Base-by-base conservation (phyloP, 2,113 vertebrate genomes). In the Albula glossodonta region DNA sequence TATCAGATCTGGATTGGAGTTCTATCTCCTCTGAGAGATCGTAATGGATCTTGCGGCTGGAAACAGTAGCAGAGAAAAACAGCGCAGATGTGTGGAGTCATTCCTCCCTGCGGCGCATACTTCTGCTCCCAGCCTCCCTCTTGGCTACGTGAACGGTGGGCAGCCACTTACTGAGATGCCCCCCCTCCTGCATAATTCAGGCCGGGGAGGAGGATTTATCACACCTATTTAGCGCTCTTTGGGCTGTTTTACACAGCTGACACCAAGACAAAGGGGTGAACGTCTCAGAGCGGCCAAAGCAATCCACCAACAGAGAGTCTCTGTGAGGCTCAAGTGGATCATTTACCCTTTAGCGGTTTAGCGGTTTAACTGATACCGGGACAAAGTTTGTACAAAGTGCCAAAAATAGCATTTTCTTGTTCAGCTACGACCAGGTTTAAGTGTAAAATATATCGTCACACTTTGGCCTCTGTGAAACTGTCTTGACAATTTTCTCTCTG, bases 71-170 rank as follows among this genome's bases (percentile, higher is more conserved):
- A 81, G 49, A 2, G 19, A 41, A 41, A 41, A 41, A 10, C 51
- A 51, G 0, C 3, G 9, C 53, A 48, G n/a, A 41, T 22, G 60
- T 22, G 60, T 22, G 15, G 60, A 15, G 15, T 82, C 53, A 63
- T 31, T 31, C 0, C 78, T 85, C 56, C 49, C 56, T 25, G 3
- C 2, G 19, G 63, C 25, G 19, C 51, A 22, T 57, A 51, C 17
- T 85, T 66, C 78, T 86, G 13, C 0, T 51, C 56, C 70, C 81
- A 78, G 48, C 86, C 83, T 91, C 87, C 88, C 86, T 90, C 84
- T 85, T 84, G 66, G 77, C 70, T 81, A 56, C 19, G 56, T 63
- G 78, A 17, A 17, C 19, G 41, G 50, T n/a, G 11, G 81, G 31
- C 48, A 31, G 48, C 57, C 53, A 31, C 80, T 85, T n/a, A 85